phyloP scores from a whole-genome alignment of 30 jellyfish, hydroid and myxozoan species.

The Aurelia sp. region DNA sequence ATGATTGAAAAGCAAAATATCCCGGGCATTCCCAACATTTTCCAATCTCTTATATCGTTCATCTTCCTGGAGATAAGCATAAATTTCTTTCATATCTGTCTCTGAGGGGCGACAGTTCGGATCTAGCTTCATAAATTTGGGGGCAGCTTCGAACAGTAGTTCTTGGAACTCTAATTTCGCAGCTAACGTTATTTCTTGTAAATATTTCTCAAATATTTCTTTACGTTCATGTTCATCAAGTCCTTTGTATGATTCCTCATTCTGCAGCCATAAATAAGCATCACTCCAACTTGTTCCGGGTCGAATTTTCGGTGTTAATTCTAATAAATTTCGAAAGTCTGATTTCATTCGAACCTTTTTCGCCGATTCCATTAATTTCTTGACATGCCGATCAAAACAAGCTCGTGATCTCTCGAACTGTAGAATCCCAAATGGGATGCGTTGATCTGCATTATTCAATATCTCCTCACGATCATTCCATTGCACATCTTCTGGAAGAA shows the following conservation, averaged over 20 bases:
- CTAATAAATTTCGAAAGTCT: slow-evolving; percentile 93
- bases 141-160: slow-evolving; percentile 96
- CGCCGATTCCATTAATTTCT: slow-evolving; percentile 95
- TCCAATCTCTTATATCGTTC: slow-evolving; percentile 82
- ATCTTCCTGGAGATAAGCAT: slow-evolving; percentile 86
- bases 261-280: slow-evolving; percentile 86
- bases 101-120: slow-evolving; percentile 92
- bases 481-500: slow-evolving; percentile 75
- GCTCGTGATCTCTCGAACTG: slow-evolving; percentile 96
- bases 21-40: slow-evolving; percentile 97
- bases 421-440: slow-evolving; percentile 94
- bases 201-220: slow-evolving; percentile 90
- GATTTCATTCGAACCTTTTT: slow-evolving; percentile 81
- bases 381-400: slow-evolving; percentile 98
- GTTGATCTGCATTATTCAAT: slow-evolving; percentile 54
- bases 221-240: slow-evolving; percentile 95
- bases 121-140: slow-evolving; percentile 78
- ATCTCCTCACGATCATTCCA: slow-evolving; percentile 97
- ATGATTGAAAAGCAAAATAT: slow-evolving; percentile 91
- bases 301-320: slow-evolving; percentile 80
- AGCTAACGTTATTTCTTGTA: slow-evolving; percentile 86
- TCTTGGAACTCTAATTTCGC: slow-evolving; percentile 98
- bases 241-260: slow-evolving; percentile 86
- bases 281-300: slow-evolving; percentile 99
- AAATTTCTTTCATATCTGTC: slow-evolving; percentile 87